phyloP scores from a whole-genome alignment of 2,797 vertebrate species.

The Manis javanica region DNA sequence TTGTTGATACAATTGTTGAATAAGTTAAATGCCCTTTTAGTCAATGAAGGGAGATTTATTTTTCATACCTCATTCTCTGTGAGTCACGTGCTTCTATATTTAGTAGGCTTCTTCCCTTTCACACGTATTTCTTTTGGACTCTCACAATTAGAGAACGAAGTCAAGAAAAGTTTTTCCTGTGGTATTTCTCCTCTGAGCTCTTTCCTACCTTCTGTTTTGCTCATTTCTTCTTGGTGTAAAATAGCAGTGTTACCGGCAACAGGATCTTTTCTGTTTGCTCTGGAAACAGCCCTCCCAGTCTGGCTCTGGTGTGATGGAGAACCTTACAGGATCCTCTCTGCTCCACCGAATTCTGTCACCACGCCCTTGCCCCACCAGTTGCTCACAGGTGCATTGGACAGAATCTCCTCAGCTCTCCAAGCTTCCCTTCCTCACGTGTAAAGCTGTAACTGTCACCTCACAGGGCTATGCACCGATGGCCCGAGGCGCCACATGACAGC shows the following conservation, averaged over 20 bases:
- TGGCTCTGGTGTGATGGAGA: not conserved
- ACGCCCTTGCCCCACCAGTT: not conserved
- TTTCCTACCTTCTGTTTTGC: not conserved
- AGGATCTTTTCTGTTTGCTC: not conserved
- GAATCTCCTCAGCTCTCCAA: not conserved
- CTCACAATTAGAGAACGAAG: not conserved
- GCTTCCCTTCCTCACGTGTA: not conserved
- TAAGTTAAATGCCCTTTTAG: not conserved
- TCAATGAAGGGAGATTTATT: not conserved
- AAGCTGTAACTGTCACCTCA: not conserved
- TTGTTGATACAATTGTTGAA: not conserved
- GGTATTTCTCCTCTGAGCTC: not conserved
- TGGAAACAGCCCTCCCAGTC: not conserved
- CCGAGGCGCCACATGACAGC: not conserved
- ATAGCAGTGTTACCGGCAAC: not conserved
- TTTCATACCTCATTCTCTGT: not conserved
- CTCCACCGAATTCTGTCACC: not conserved
- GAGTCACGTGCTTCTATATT: not conserved
- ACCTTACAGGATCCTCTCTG: not conserved
- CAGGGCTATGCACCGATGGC: no score
- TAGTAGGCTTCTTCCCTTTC: not conserved
- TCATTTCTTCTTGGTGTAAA: not conserved
- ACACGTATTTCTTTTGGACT: constrained; percentile 14
- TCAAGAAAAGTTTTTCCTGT: not conserved
- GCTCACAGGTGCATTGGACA: not conserved